Base-by-base conservation (phyloP, 1,140 invertebrate genomes). In the Popillia japonica region DNA sequence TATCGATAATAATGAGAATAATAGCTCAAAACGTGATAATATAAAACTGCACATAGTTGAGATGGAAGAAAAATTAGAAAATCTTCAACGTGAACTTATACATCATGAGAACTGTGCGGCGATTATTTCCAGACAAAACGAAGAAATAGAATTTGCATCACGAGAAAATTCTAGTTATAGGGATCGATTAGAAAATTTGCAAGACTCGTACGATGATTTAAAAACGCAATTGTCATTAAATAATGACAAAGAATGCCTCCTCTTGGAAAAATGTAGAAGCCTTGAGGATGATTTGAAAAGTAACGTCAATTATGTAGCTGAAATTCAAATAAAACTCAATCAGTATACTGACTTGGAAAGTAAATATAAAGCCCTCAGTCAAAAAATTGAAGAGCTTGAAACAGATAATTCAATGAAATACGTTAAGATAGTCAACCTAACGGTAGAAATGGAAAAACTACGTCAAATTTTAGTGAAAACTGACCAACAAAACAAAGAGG, bases 381-480 rank as follows among this genome's bases (percentile, higher is more conserved):
- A 68, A 27, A 68, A 34, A 6, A 68, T 68, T 34, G 22, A 68
- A 68, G 20, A 68, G 22, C 61, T 68, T 10, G 20, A 68, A 68
- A 68, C 61, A 9, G 61, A 68, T 27, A 68, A 68, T 27, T 68
- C 20, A 6, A 23, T 68, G 61, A 68, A 68, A 27, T 68, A 68
- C 14, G 20, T 68, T 23, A 68, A 68, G 20, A 68, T 68, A 11
- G 61, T 68, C 14, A 23, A 68, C 22, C 27, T 68, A 34, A 68
- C 20, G 6, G 20, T 68, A 10, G 61, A 68, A 68, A 64, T 64
- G 11, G 61, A 68, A 14, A 23, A 68, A 34, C 9, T 68, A 27
- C 20, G 61, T 23, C 20, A 68, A 22, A 68, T 68, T 22, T 22
- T 68, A 10, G 61, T 8, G 61, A 68, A 14, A 68, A 68, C 61